Conservation (phyloP, 2,888 invertebrate genomes). For the Oxyteleia sp. region DNA sequence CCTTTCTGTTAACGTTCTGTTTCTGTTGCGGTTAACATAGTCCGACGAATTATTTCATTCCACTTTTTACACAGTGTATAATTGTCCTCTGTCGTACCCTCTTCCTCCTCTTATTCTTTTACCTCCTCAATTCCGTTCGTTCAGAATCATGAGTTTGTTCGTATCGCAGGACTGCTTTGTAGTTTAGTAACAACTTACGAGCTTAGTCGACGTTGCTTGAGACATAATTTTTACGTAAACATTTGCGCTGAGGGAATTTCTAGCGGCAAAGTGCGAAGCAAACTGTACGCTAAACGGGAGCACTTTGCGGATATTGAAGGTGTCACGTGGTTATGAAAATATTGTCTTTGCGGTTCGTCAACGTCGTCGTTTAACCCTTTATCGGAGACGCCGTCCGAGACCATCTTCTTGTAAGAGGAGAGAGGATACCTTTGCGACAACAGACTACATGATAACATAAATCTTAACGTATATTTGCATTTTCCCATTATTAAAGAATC, state of each 20-base stretch:
- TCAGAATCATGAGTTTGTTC: conserved; percentile 65
- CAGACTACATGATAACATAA: too few species aligned
- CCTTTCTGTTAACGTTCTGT: conserved; percentile 81
- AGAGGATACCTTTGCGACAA: too few species aligned
- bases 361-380: background rate
- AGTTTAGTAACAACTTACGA: conserved; percentile 77
- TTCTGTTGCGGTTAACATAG: conserved; percentile 80
- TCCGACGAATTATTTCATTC: conserved; percentile 27
- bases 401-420: too few species aligned
- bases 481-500: too few species aligned
- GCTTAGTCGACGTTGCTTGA: conserved; percentile 86
- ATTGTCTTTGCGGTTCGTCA: background rate
- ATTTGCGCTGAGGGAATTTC: conserved; percentile 57
- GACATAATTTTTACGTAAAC: conserved; percentile 69
- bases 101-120: conserved; percentile 78
- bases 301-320: conserved; percentile 12
- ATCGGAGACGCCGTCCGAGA: too few species aligned
- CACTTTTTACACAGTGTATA: conserved; percentile 50
- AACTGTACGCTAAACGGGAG: conserved; percentile 18
- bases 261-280: conserved; percentile 22
- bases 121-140: conserved; percentile 46
- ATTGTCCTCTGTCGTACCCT: too few species aligned
- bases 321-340: conserved; percentile 6
- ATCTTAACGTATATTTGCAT: too few species aligned
- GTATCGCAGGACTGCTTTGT: conserved; percentile 79